A percentile compares a stretch with the other conserved stretches of the same genome.
These are phyloP conservation scores for Scaptomyza parva DNA, from an alignment of 2,888 invertebrate species.

Conservation along the genomic window DNA sequence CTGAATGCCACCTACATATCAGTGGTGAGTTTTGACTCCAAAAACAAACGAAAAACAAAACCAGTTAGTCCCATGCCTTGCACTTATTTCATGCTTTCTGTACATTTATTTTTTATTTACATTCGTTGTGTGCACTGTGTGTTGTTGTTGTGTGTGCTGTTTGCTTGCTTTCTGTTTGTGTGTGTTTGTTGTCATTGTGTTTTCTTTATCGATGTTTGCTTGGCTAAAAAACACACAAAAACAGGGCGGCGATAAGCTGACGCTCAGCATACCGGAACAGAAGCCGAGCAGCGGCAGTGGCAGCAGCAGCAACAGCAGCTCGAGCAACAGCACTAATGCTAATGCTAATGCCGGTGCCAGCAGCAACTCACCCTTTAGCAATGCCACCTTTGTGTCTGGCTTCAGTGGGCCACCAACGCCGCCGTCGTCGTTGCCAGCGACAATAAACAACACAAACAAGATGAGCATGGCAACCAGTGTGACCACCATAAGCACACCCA, in stretches of 20 bases:
- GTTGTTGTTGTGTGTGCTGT: slow-evolving; percentile 57
- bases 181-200: slow-evolving; percentile 26
- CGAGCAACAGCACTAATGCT: slow-evolving; percentile 26
- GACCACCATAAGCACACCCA: slow-evolving; percentile 62
- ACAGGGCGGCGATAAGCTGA: slow-evolving; percentile 90
- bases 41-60: slow-evolving; percentile 41
- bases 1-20: slow-evolving; percentile 90
- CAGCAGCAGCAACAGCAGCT: slow-evolving; percentile 52
- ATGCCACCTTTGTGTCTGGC: slow-evolving; percentile 81
- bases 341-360: slow-evolving; percentile 34
- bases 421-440: slow-evolving; percentile 60
- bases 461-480: slow-evolving; percentile 57
- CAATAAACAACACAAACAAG: slow-evolving; percentile 58
- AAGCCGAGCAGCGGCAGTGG: slow-evolving; percentile 80
- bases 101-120: slow-evolving; percentile 64
- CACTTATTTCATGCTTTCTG: slow-evolving; percentile 72
- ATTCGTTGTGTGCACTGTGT: slow-evolving; percentile 69
- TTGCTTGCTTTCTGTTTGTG: slow-evolving; percentile 52
- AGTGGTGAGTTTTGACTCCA: slow-evolving; percentile 87
- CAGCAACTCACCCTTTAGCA: slow-evolving; percentile 64
- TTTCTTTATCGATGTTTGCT: slow-evolving; percentile 32
- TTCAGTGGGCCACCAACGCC: slow-evolving; percentile 66
- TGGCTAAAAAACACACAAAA: slow-evolving; percentile 41
- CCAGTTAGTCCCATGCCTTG: slow-evolving; percentile 66
- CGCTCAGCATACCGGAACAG: slow-evolving; percentile 88